These are phyloP conservation scores for Lycocerus yunnanus DNA, from an alignment of 2,888 invertebrate species.

Conservation along the genomic window DNA sequence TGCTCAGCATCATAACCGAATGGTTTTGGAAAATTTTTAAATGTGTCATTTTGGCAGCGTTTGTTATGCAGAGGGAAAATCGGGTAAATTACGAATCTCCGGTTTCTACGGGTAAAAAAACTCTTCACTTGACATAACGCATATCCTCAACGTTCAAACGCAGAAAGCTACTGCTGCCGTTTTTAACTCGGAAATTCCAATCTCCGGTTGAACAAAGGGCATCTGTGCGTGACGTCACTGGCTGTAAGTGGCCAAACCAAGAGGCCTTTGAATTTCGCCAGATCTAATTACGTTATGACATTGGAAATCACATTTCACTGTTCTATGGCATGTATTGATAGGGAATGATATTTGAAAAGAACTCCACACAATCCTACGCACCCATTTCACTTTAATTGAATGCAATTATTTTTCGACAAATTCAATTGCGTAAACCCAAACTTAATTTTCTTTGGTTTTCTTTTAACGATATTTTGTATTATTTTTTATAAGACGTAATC, in stretches of 20 bases:
- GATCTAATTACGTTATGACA: conserved; percentile 43
- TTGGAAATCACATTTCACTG: conserved; percentile 40
- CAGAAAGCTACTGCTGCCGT: conserved; percentile 21
- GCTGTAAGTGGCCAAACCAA: conserved; percentile 41
- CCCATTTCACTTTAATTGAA: conserved; percentile 22
- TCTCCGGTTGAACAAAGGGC: conserved; percentile 46
- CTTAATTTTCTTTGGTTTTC: not conserved
- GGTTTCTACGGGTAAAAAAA: conserved; percentile 7
- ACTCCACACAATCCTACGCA: conserved; percentile 3
- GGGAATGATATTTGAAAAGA: conserved; percentile 21
- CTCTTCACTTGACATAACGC: conserved; percentile 26
- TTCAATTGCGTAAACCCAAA: not conserved
- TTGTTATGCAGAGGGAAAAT: not conserved
- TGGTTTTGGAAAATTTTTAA: not conserved
- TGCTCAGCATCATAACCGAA: not conserved
- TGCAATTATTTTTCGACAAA: conserved; percentile 7
- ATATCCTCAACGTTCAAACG: conserved; percentile 28
- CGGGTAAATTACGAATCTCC: not conserved
- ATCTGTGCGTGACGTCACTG: conserved; percentile 42
- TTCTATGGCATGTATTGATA: conserved; percentile 31
- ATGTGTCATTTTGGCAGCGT: not conserved
- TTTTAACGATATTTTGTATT: not conserved
- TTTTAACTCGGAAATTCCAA: conserved; percentile 42
- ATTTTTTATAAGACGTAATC: not conserved
- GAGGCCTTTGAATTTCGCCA: conserved; percentile 43